Evolutionary conservation across 2,888 invertebrate species (phyloP), one percentile per base, ranked within the genome.

Genomic region (Caenorhabditis sinica): DNA sequence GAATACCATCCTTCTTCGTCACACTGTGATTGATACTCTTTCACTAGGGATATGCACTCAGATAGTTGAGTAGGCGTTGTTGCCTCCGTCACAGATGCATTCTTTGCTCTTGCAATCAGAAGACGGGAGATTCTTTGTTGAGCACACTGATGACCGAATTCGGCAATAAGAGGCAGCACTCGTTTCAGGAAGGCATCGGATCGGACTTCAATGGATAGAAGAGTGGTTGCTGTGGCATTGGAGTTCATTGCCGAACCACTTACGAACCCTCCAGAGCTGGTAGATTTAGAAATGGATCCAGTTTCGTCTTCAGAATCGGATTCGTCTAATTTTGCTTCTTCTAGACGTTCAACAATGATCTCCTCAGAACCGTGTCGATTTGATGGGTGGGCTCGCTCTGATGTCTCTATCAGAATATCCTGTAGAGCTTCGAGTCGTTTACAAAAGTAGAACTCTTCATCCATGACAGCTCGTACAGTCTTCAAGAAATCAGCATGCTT

Each of bases 91-190:
- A 82, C 73, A 0, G 79, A 43, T 8, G 82, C 61, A 28, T 85
- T 82, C 69, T 89, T 90, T n/a, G 86, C 89, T 69, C 89, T 77
- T 11, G 91, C 88, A 23, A 83, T 86, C 13, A 91, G 75, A 6
- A 90, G 94, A 93, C 96, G 96, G 79, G 96, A 96, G 93, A 97
- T 95, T 87, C 97, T 95, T 93, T 98, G 97, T 93, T 97, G 96
- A 89, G 97, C 96, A 93, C 86, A 84, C 96, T 96, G 93, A 97
- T 96, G 93, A 96, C 96, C 95, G n/a, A 95, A 95, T 53, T 95
- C 94, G 65, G 97, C 94, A 2, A 91, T 86, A 25, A 89, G 82
- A 4, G 88, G 84, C 2, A 88, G 69, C 72, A 85, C 75, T 53
- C 76, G 75, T 17, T 53, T 74, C 2, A 83, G 43, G n/a, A 81